These are phyloP conservation scores for Monochamus saltuarius DNA, from an alignment of 1,140 invertebrate genomes.

Conservation along the genomic window DNA sequence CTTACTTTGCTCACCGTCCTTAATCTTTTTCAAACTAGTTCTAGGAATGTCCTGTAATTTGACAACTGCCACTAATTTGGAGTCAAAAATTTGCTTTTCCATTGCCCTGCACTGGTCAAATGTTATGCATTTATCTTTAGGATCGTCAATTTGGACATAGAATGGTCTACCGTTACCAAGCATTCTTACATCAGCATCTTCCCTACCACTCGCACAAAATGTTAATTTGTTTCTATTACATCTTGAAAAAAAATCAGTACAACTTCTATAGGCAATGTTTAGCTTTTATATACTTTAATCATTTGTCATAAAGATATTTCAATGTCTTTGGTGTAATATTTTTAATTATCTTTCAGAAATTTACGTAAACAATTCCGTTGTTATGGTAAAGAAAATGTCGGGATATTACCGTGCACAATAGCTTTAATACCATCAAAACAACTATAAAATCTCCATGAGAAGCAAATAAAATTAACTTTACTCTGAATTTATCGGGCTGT, in stretches of 20 bases:
- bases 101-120: conserved; percentile 56
- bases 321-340: too few relatives aligned
- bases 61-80: conserved; percentile 63
- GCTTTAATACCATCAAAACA: too few relatives aligned
- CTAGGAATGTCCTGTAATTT: conserved; percentile 66
- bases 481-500: too few relatives aligned
- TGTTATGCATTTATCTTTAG: conserved; percentile 59
- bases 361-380: too few relatives aligned
- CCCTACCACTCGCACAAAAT: conserved; percentile 88
- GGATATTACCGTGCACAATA: too few relatives aligned
- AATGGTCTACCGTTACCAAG: conserved; percentile 86
- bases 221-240: conserved; percentile 29
- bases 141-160: conserved; percentile 77
- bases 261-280: not conserved
- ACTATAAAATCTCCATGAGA: too few relatives aligned
- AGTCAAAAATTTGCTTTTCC: conserved; percentile 63
- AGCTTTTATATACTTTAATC: not conserved
- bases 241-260: conserved; percentile 24
- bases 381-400: too few relatives aligned
- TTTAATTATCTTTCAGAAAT: too few relatives aligned
- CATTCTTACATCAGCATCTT: conserved; percentile 88
- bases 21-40: conserved; percentile 71
- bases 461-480: too few relatives aligned
- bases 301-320: too few relatives aligned
- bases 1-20: conserved; percentile 84